A percentile compares a stretch with the other conserved stretches of the same genome.
phyloP scores from a whole-genome alignment of 2,797 vertebrate species.

The Enteromius unitaeniatus region DNA sequence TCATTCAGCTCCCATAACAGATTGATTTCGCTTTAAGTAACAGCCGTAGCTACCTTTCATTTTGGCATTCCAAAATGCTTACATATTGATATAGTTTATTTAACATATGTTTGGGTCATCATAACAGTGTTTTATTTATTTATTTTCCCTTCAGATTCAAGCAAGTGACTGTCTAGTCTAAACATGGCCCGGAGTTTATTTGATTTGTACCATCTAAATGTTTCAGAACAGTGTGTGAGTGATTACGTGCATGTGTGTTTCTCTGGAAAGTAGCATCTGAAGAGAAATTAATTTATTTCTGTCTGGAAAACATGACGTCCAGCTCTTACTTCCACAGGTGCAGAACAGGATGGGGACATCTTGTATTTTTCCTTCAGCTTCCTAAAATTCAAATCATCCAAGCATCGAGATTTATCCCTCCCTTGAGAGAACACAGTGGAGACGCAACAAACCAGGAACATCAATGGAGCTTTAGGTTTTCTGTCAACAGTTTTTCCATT shows the following conservation, averaged over 20 bases:
- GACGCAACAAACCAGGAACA: neutral
- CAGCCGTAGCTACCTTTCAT: conserved; percentile 35
- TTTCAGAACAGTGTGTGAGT: conserved; percentile 40
- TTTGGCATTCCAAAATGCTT: conserved; percentile 41
- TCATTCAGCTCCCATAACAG: conserved; percentile 47
- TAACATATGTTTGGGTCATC: conserved; percentile 44
- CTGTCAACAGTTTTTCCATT: conserved; percentile 1
- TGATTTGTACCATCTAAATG: conserved; percentile 27
- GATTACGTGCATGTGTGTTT: conserved; percentile 26
- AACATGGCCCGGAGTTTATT: conserved; percentile 15
- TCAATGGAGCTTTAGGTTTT: conserved; percentile 7
- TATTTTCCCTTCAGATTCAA: conserved; percentile 9
- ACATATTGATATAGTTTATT: conserved; percentile 43
- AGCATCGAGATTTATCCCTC: conserved; percentile 7
- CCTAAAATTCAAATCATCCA: conserved; percentile 31
- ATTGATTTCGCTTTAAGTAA: conserved; percentile 41
- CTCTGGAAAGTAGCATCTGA: conserved; percentile 22
- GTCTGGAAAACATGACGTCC: conserved; percentile 54
- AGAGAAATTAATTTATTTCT: conserved; percentile 45
- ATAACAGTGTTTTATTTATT: conserved; percentile 48
- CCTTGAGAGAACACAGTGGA: conserved; percentile 20
- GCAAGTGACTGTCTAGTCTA: conserved; percentile 19
- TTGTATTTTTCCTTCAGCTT: conserved; percentile 41
- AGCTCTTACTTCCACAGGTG: conserved; percentile 37
- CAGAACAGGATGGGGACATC: conserved; percentile 43